These are phyloP conservation scores for Saccostrea echinata DNA, from an alignment of 1,140 invertebrate species.

Conservation along the genomic window DNA sequence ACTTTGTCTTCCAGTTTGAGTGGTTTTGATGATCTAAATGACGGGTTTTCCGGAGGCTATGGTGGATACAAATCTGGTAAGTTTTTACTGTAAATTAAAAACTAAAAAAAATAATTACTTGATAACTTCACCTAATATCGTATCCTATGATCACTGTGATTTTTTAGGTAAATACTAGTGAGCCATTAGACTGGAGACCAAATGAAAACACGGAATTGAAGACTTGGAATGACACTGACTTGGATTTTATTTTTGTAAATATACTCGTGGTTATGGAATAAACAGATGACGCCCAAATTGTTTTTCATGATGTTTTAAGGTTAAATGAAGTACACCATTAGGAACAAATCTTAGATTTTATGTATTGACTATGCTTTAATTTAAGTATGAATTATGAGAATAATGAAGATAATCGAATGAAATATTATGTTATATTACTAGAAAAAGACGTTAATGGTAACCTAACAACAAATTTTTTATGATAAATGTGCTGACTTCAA, in stretches of 20 bases:
- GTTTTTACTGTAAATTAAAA: not conserved
- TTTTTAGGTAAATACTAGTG: not conserved
- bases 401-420: no score
- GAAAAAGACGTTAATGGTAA: no score
- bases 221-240: not conserved
- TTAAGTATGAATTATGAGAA: no score
- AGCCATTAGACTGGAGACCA: not conserved
- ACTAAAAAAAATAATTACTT: not conserved
- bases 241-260: not conserved
- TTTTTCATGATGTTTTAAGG: not conserved
- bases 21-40: not conserved
- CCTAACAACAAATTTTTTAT: no score
- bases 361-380: no score
- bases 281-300: slow-evolving; percentile 1
- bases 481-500: no score
- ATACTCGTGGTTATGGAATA: not conserved
- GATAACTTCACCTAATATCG: not conserved
- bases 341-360: no score
- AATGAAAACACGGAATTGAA: not conserved
- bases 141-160: not conserved
- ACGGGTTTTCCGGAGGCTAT: not conserved
- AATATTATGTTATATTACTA: no score
- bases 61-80: not conserved
- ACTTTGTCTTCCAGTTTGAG: not conserved
- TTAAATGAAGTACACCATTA: no score